These are phyloP conservation scores for Norana najaformis DNA, from an alignment of 2,888 invertebrate species.

Conservation along the genomic window DNA sequence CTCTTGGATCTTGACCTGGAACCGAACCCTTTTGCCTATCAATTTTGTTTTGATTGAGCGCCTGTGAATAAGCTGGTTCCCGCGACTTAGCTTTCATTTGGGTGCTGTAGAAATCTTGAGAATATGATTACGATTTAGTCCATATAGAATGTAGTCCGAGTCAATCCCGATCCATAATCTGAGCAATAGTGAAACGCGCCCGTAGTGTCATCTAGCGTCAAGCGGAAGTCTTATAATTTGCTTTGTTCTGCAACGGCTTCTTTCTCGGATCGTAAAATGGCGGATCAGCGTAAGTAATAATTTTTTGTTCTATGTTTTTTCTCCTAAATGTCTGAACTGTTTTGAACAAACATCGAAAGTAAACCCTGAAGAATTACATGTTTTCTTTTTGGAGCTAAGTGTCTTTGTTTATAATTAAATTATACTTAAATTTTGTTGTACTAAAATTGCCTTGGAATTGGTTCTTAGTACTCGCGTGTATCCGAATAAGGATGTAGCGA, in stretches of 20 bases:
- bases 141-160: not conserved
- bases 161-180: not conserved
- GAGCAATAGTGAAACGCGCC: not conserved
- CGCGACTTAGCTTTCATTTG: too few species aligned
- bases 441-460: not conserved
- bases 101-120: too few species aligned
- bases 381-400: not conserved
- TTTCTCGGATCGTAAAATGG: not conserved
- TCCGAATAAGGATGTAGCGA: not conserved
- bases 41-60: too few species aligned
- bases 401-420: not conserved
- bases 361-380: not conserved
- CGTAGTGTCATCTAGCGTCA: constrained; percentile 33
- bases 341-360: not conserved
- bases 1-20: too few species aligned
- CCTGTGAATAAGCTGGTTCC: too few species aligned
- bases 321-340: not conserved
- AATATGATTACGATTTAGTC: not conserved
- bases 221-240: constrained; percentile 25
- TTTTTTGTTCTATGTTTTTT: not conserved
- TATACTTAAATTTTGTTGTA: not conserved
- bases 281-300: not conserved
- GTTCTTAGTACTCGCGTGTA: not conserved
- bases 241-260: not conserved
- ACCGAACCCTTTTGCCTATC: too few species aligned